A percentile compares a stretch with the other conserved stretches of the same genome.
Conservation (phyloP, 35 echinoderm and acorn worm species). For the Hemicentrotus pulcherrimus region DNA sequence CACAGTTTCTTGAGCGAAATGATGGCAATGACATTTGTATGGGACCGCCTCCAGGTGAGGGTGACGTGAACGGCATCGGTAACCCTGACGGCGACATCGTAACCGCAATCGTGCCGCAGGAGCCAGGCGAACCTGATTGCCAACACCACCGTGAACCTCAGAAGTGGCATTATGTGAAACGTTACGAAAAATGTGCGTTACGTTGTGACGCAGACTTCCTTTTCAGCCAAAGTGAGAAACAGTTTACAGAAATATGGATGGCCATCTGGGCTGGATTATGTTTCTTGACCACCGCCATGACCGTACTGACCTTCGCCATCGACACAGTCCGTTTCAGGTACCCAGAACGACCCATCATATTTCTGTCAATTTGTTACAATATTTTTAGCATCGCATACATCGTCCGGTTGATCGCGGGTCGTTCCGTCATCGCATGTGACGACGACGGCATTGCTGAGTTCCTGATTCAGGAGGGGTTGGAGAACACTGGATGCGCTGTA, state of each 20-base stretch:
- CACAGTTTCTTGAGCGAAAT: constrained; percentile 79
- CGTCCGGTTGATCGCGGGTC: constrained; percentile 81
- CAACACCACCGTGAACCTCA: constrained; percentile 70
- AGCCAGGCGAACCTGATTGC: constrained; percentile 68
- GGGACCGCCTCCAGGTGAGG: constrained; percentile 35
- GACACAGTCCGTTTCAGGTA: constrained; percentile 92
- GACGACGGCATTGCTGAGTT: constrained; percentile 67
- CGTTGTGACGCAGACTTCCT: constrained; percentile 79
- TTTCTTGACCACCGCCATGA: constrained; percentile 86
- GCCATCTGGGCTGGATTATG: constrained; percentile 93
- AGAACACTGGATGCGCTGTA: constrained; percentile 97
- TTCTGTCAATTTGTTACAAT: constrained; percentile 92
- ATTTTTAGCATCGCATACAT: constrained; percentile 91
- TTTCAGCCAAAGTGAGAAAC: constrained; percentile 73
- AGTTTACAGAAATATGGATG: constrained; percentile 97
- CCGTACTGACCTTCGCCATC: constrained; percentile 87
- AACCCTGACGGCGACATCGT: constrained; percentile 47
- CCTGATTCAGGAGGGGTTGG: constrained; percentile 85
- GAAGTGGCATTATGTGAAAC: constrained; percentile 93
- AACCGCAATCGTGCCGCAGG: neutral
- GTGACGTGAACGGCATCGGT: neutral
- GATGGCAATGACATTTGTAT: constrained; percentile 84
- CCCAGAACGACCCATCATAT: constrained; percentile 96
- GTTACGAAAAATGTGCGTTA: constrained; percentile 81
- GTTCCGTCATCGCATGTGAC: constrained; percentile 82